Conservation (phyloP, 2,888 invertebrate genomes). For the Mesorhabditis sp. region DNA sequence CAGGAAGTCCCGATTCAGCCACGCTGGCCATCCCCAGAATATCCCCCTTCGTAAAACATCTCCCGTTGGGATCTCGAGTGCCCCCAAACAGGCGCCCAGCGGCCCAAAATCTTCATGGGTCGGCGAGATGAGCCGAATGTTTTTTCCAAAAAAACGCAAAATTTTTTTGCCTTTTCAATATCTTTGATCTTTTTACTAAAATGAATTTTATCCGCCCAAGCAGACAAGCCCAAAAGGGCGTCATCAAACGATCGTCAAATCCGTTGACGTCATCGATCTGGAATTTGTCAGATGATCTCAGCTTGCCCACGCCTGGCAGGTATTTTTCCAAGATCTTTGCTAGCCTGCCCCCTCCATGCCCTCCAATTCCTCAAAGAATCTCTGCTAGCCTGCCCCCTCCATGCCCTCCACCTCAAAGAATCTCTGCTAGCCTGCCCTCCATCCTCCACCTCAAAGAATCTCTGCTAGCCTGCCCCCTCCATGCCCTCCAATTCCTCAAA, state of each 20-base stretch:
- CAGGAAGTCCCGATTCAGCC: too few relatives aligned
- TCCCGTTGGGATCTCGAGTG: constrained; percentile 9
- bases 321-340: background rate
- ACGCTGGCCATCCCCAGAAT: constrained; percentile 11
- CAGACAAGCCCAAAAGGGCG: constrained; percentile 29
- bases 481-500: background rate
- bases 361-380: too few relatives aligned
- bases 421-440: background rate
- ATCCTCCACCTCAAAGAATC: background rate
- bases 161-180: background rate
- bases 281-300: background rate
- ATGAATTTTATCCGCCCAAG: constrained; percentile 5
- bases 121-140: constrained; percentile 18
- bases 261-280: constrained; percentile 36
- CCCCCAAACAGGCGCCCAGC: too few relatives aligned
- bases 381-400: too few relatives aligned
- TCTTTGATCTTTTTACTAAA: background rate
- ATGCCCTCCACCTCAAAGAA: background rate
- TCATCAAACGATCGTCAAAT: constrained; percentile 30
- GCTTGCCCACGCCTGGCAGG: background rate
- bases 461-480: background rate
- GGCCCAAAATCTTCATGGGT: constrained; percentile 19
- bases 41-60: constrained; percentile 16
- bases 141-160: constrained; percentile 3
- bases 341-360: background rate